Evolutionary conservation across 23 tunicate species (phyloP).

Genomic region (Halocynthia roretzi): DNA sequence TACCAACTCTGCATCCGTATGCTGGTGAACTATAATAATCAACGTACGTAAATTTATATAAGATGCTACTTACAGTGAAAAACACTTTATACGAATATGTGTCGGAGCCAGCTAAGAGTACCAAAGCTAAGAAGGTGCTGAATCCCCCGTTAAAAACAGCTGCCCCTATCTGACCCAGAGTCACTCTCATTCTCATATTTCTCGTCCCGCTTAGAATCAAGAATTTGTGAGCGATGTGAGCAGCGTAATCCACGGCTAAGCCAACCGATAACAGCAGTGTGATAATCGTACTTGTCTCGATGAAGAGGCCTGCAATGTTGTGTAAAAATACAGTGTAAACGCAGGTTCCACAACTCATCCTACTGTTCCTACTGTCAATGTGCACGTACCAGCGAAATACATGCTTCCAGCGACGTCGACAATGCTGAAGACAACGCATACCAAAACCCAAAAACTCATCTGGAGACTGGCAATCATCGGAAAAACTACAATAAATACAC

Average conservation of each 20-base stretch:
- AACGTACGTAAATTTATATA: not conserved
- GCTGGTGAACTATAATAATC: no score
- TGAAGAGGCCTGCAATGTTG: constrained; percentile 15
- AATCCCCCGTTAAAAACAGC: constrained; percentile 49
- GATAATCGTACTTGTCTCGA: constrained; percentile 31
- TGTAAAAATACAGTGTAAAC: not conserved
- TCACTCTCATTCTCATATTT: constrained; percentile 11
- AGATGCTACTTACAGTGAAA: constrained; percentile 18
- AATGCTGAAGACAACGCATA: constrained; percentile 24
- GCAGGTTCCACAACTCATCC: not conserved
- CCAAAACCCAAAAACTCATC: constrained; percentile 25
- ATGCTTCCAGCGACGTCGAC: constrained; percentile 27
- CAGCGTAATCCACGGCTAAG: constrained; percentile 35
- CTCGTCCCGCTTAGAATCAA: constrained; percentile 10
- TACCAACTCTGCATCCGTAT: no score
- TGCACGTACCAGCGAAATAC: constrained; percentile 20
- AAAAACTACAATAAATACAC: constrained; percentile 13
- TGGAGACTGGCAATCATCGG: constrained; percentile 24
- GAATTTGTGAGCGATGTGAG: constrained; percentile 38
- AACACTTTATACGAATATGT: constrained; percentile 13
- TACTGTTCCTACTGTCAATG: not conserved
- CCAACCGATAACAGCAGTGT: constrained; percentile 25
- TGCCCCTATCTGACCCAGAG: constrained; percentile 17
- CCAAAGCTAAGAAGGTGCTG: constrained; percentile 29
- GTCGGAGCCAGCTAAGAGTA: constrained; percentile 17